Evolutionary conservation across 2,888 invertebrate species (phyloP).

Genomic region (Prenolepis imparis): DNA sequence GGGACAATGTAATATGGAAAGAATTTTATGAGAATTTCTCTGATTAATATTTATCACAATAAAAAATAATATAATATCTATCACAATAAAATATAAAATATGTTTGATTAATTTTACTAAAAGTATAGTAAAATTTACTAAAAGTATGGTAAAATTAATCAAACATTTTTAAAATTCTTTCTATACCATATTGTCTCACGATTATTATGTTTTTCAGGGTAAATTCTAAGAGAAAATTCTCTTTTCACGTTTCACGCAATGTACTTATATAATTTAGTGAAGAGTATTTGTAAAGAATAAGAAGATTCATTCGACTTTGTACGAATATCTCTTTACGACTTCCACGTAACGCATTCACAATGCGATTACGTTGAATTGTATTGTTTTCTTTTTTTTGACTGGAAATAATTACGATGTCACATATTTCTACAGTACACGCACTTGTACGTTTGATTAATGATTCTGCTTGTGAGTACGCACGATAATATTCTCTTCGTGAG

Average conservation of each 20-base stretch:
- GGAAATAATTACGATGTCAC: constrained; percentile 21
- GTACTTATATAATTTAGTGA: background rate
- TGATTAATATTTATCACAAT: too few species aligned
- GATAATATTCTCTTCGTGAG: background rate
- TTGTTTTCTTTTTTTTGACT: constrained; percentile 5
- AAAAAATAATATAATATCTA: too few species aligned
- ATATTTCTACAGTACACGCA: background rate
- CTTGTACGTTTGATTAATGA: constrained; percentile 39
- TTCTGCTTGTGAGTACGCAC: background rate
- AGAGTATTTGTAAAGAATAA: background rate
- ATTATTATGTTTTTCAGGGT: too few species aligned
- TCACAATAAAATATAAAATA: too few species aligned
- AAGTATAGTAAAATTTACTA: too few species aligned
- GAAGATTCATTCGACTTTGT: background rate
- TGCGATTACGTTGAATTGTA: constrained; percentile 2
- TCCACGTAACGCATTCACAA: constrained; percentile 19
- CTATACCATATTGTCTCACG: too few species aligned
- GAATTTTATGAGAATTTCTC: too few species aligned
- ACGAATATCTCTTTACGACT: background rate
- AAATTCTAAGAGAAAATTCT: too few species aligned
- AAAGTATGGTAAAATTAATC: too few species aligned
- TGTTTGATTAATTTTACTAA: too few species aligned
- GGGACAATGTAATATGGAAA: too few species aligned
- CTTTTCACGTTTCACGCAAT: background rate
- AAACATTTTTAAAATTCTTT: too few species aligned